Base-by-base conservation (phyloP, 2,113 vertebrate genomes). In the Tichodroma muraria region DNA sequence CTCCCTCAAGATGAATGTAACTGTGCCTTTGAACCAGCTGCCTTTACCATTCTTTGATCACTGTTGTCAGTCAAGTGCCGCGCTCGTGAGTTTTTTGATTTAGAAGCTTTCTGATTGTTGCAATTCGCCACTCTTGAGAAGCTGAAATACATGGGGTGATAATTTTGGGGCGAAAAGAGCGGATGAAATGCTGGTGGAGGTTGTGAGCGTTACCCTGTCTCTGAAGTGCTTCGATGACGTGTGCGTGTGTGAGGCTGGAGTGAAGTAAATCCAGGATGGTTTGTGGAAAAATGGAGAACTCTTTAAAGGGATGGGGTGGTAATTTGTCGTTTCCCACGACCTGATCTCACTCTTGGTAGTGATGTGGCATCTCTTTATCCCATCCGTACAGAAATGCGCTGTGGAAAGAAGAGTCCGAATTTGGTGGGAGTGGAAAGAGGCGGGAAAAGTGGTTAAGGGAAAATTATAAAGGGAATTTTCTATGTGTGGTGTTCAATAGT, bases 51-150 rank as follows among this genome's bases (percentile, higher is more conserved):
- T 30, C 1, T 42, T 76, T 83, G 12, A 6, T 13, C 0, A 27
- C 2, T n/a, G 2, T 12, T 69, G 0, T 10, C 27, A 17, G 14
- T 30, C 6, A 17, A 16, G 4, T 7, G 2, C 15, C 35, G 19
- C 4, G 0, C 2, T 52, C 0, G 0, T 8, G 4, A 0, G 13
- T 11, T 57, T 66, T 21, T 15, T 27, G 3, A 2, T 14, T 47
- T 2, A 8, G 10, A 23, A 22, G 1, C 1, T 59, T 6, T 5
- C 1, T 56, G 6, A 2, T 15, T 22, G 2, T 2, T 8, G 8
- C 1, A 1, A 6, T 33, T 30, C 0, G 0, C 2, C 2, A 1
- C 2, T n/a, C 4, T 18, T 31, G 6, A 30, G 13, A 5, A n/a
- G 9, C 0, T 56, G 13, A 27, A 49, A 15, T 38, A 13, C 6